phyloP scores from a whole-genome alignment of 2,113 vertebrate species.

The Pterophyllum scalare region DNA sequence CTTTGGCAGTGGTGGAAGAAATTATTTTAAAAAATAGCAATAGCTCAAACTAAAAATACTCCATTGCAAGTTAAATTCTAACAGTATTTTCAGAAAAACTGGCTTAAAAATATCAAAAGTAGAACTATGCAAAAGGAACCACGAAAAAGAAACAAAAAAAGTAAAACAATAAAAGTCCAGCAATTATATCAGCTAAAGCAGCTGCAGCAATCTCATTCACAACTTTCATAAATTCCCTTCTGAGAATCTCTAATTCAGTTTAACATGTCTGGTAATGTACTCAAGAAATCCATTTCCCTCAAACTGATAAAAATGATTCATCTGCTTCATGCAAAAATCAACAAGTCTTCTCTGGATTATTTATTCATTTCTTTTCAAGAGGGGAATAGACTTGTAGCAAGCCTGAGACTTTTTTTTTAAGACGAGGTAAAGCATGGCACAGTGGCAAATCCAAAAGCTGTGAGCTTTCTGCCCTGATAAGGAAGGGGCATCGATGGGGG shows the following conservation, averaged over 20 bases:
- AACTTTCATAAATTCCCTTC: not conserved
- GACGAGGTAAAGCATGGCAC: not conserved
- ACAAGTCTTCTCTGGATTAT: not conserved
- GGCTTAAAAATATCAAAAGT: not conserved
- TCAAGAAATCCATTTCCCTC: not conserved
- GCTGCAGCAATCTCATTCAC: not conserved
- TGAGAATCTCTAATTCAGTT: not conserved
- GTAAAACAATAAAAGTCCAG: not conserved
- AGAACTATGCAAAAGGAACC: not conserved
- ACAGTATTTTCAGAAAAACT: not conserved
- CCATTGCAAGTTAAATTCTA: not conserved
- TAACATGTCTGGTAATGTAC: not conserved
- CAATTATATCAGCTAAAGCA: not conserved
- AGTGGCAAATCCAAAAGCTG: not conserved
- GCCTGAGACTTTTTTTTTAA: not conserved
- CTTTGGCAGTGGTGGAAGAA: not conserved
- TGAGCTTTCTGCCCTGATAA: constrained; percentile 19
- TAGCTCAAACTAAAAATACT: not conserved
- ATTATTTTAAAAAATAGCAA: not conserved
- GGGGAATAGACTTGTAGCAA: not conserved
- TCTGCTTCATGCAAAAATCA: not conserved
- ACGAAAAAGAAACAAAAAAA: accelerated
- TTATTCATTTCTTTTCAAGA: not conserved
- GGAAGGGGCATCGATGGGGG: not conserved
- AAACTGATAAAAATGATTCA: not conserved